Evolutionary conservation across 2,888 invertebrate species (phyloP), one percentile per base, ranked within the genome.

Genomic region (Nemapogon koenigi): DNA sequence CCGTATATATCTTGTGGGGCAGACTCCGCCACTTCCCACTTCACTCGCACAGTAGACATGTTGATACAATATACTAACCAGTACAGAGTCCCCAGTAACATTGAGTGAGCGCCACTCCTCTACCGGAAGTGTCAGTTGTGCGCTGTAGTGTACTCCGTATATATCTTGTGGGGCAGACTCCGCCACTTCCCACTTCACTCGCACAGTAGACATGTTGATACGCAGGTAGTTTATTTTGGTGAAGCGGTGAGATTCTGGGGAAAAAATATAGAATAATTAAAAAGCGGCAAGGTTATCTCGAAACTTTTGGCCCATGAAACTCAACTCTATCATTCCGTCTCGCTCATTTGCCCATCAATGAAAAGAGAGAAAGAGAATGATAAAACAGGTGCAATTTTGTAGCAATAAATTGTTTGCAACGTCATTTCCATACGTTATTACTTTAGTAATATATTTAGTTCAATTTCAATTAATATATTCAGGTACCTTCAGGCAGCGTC

Each of bases 401-500:
- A n/a, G n/a, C n/a, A n/a, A n/a, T n/a, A n/a, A n/a, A n/a, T n/a
- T n/a, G n/a, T n/a, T n/a, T n/a, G n/a, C n/a, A n/a, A n/a, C n/a
- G n/a, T n/a, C n/a, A n/a, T n/a, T n/a, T n/a, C n/a, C n/a, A n/a
- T n/a, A n/a, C n/a, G n/a, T n/a, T n/a, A n/a, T n/a, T n/a, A n/a
- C 22, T 22, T 22, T 22, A 22, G 10, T 22, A 22, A 7, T 22
- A 7, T 6, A 22, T 10, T 22, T 7, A 22, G 4, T 22, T 7
- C 22, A 22, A 10, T 22, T 22, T 22, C 22, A 10, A 22, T 22
- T 22, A 22, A 22, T 22, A 22, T 22, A 22, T 22, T 7, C 22
- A 22, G 64, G 62, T 61, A 89, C 90, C 83, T 60, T 86, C 88
- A 52, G 85, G 81, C 31, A 78, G 73, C 0, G 91, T 91, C 45